Percentiles rank a stretch among this genome's conserved stretches.
Conservation (phyloP, 2,888 invertebrate genomes). For the Lepeophtheirus nordmannii region DNA sequence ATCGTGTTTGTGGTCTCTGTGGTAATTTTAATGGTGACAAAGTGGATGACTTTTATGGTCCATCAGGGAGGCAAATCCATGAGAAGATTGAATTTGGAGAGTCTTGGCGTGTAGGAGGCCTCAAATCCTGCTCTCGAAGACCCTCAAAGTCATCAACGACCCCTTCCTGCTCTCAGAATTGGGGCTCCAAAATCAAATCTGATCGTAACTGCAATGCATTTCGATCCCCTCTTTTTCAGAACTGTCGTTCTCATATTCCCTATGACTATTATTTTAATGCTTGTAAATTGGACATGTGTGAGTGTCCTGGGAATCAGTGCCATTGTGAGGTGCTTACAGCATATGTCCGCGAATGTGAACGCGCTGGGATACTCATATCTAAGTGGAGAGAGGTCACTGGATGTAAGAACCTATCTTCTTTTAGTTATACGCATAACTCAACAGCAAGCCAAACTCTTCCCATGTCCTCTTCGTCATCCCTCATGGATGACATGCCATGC, state of each 20-base stretch:
- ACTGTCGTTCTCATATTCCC: slow-evolving; percentile 62
- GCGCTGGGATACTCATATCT: slow-evolving; percentile 51
- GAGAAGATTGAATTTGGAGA: slow-evolving; percentile 49
- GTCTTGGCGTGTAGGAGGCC: slow-evolving; percentile 78
- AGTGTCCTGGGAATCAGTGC: slow-evolving; percentile 61
- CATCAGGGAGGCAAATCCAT: too few relatives aligned
- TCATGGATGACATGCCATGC: too few relatives aligned
- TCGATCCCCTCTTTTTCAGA: slow-evolving; percentile 46
- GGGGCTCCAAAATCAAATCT: slow-evolving; percentile 31
- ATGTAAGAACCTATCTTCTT: slow-evolving; percentile 36
- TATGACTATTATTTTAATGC: slow-evolving; percentile 36
- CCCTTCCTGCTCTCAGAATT: slow-evolving; percentile 16
- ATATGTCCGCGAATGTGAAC: slow-evolving; percentile 69
- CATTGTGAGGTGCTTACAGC: slow-evolving; percentile 79
- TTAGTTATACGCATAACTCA: neutral
- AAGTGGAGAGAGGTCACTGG: slow-evolving; percentile 56
- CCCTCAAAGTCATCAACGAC: neutral
- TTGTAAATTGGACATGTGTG: slow-evolving; percentile 72
- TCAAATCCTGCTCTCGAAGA: slow-evolving; percentile 46
- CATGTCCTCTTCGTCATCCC: too few relatives aligned
- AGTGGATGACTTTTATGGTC: slow-evolving; percentile 55
- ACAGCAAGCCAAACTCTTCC: too few relatives aligned
- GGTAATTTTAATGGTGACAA: slow-evolving; percentile 81
- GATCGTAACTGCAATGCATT: slow-evolving; percentile 40
- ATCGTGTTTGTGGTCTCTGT: slow-evolving; percentile 71